Percentiles rank a stretch among this genome's conserved stretches.
Evolutionary conservation across 2,797 vertebrate genomes (phyloP).

Genomic region (Bovichtus diacanthus): DNA sequence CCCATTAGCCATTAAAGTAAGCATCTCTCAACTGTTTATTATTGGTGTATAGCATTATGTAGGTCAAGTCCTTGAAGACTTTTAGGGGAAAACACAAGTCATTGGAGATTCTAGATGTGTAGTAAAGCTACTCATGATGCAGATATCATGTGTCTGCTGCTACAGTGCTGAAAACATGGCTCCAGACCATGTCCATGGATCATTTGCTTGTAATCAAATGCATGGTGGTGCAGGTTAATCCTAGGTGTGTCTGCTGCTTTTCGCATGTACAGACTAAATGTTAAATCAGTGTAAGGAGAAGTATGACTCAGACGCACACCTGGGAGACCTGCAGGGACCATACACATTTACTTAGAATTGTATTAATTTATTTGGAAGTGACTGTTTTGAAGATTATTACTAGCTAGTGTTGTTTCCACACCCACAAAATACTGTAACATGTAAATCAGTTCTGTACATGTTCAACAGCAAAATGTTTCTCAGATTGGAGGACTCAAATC

Average conservation of each 20-base stretch:
- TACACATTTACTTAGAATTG: neutral
- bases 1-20: neutral
- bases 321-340: neutral
- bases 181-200: neutral
- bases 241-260: slow-evolving; percentile 20
- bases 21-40: neutral
- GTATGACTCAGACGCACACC: neutral
- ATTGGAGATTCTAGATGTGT: slow-evolving; percentile 5
- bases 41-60: slow-evolving; percentile 17
- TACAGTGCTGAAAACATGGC: slow-evolving; percentile 14
- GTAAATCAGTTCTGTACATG: neutral
- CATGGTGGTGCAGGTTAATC: slow-evolving; percentile 8
- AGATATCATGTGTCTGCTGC: slow-evolving; percentile 13
- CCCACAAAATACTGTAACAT: neutral
- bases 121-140: neutral
- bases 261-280: slow-evolving; percentile 6
- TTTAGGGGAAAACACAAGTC: neutral
- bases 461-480: neutral
- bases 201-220: slow-evolving; percentile 51
- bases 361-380: neutral
- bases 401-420: neutral
- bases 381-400: neutral
- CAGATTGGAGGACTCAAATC: neutral
- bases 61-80: slow-evolving; percentile 8
- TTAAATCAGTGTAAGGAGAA: slow-evolving; percentile 4